Evolutionary conservation across 2,888 invertebrate genomes (phyloP).

Genomic region (Coelogynopora nodosa): DNA sequence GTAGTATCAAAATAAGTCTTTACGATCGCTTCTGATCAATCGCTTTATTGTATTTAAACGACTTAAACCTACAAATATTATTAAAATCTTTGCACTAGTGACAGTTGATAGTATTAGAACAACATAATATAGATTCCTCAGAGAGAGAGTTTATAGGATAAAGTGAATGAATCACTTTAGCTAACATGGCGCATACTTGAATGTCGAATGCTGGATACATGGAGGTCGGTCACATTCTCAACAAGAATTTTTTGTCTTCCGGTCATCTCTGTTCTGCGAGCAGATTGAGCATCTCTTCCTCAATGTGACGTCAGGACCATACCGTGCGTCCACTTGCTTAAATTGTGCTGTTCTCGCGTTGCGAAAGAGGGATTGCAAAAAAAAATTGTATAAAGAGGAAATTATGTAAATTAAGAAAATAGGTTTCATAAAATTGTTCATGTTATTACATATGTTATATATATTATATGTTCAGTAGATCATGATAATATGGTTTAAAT

Average conservation of each 20-base stretch:
- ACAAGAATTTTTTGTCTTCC: neutral
- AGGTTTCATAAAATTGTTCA: too few relatives aligned
- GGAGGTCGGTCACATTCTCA: neutral
- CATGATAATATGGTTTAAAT: too few relatives aligned
- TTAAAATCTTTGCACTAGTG: neutral
- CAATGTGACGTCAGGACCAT: neutral
- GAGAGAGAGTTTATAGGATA: neutral
- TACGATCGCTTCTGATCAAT: too few relatives aligned
- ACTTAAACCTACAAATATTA: too few relatives aligned
- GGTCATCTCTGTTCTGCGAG: neutral
- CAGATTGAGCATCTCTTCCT: neutral
- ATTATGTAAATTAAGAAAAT: too few relatives aligned
- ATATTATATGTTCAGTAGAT: too few relatives aligned
- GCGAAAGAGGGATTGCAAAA: neutral
- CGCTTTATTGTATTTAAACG: too few relatives aligned
- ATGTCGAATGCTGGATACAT: neutral
- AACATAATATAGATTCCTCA: neutral
- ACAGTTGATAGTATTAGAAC: neutral
- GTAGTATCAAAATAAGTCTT: too few relatives aligned
- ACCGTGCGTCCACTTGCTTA: neutral
- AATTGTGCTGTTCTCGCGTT: neutral
- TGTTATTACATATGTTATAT: too few relatives aligned
- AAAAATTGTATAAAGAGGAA: too few relatives aligned
- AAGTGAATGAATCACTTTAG: neutral
- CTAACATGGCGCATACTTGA: neutral